These are phyloP conservation scores for Meloidogyne floridensis DNA, from an alignment of 1,140 invertebrate genomes.

Conservation along the genomic window DNA sequence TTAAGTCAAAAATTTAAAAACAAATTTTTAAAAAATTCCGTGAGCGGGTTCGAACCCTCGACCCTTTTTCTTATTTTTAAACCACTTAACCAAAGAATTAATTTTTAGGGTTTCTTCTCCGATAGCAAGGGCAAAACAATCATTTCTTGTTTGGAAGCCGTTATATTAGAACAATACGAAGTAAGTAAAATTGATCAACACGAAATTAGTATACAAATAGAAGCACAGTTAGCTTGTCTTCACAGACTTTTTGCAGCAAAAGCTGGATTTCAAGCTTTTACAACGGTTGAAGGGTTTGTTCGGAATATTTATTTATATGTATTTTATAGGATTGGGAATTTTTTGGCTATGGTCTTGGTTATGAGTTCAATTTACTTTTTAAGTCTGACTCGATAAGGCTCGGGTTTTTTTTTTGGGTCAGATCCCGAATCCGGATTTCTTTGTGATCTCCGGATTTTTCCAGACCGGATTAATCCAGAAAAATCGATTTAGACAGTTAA, in stretches of 20 bases:
- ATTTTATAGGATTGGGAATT: too few relatives aligned
- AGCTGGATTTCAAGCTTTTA: conserved; percentile 94
- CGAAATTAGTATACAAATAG: conserved; percentile 73
- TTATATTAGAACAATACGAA: conserved; percentile 72
- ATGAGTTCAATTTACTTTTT: background rate
- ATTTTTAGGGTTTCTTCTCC: conserved; percentile 81
- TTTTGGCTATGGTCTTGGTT: too few relatives aligned
- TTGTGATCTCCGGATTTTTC: too few relatives aligned
- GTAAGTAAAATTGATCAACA: conserved; percentile 16
- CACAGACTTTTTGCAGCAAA: conserved; percentile 90
- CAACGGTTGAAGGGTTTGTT: conserved; percentile 72
- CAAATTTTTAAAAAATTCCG: too few relatives aligned
- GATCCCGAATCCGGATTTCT: too few relatives aligned
- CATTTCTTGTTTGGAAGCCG: conserved; percentile 76
- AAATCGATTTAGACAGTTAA: too few relatives aligned
- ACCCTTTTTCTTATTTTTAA: too few relatives aligned
- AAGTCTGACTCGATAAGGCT: background rate
- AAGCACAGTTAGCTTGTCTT: conserved; percentile 90
- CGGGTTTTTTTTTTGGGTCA: too few relatives aligned
- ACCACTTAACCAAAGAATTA: conserved; percentile 63
- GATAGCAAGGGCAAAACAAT: conserved; percentile 98
- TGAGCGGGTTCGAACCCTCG: background rate
- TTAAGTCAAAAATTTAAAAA: background rate
- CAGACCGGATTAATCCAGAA: too few relatives aligned
- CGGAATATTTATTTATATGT: too few relatives aligned